Conservation (phyloP, 2,113 vertebrate species). For the Macaca fascicularis region T2T-MFA8v1.1 NC_088376.1:151542501-151543000, state of each 20-base stretch:
- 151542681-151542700: not conserved
- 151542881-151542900: not conserved
- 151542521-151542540: not conserved
- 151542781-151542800: not conserved
- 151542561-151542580: not conserved
- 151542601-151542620: fast-evolving
- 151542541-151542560: too few species aligned
- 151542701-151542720: too few species aligned
- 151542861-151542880: not conserved
- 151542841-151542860: not conserved
- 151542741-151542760: not conserved
- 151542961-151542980: not conserved
- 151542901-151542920: not conserved
- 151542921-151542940: not conserved
- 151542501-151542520: not conserved
- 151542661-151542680: not conserved
- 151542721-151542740: too few species aligned
- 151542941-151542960: not conserved
- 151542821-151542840: not conserved
- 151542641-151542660: not conserved
- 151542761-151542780: not conserved
- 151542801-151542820: too few species aligned
- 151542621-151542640: not conserved
- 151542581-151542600: fast-evolving
- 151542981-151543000: not conserved